A percentile compares a stretch with the other conserved stretches of the same genome.
phyloP scores from a whole-genome alignment of 2,888 invertebrate species.

The Xanthia icteritia region DNA sequence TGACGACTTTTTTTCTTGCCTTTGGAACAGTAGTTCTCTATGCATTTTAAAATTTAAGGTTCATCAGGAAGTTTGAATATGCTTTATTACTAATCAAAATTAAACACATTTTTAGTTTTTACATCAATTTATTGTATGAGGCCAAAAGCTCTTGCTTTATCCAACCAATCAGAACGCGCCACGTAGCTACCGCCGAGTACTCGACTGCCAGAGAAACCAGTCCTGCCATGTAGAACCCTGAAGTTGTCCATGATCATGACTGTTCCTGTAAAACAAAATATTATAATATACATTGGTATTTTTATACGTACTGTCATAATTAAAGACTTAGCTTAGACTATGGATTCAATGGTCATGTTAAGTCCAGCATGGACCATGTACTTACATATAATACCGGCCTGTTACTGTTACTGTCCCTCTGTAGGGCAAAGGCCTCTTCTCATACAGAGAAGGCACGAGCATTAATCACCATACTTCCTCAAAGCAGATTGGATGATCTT shows the following conservation, averaged over 20 bases:
- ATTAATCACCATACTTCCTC: too few species aligned
- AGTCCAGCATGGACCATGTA: too few species aligned
- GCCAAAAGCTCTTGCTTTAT: slow-evolving; percentile 89
- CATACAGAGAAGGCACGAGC: too few species aligned
- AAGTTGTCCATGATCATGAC: slow-evolving; percentile 95
- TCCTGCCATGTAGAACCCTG: slow-evolving; percentile 94
- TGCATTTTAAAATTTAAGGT: not conserved
- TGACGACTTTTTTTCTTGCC: not conserved
- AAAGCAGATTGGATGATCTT: too few species aligned
- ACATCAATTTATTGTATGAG: slow-evolving; percentile 78
- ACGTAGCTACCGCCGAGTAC: slow-evolving; percentile 93
- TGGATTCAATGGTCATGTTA: too few species aligned
- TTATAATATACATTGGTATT: not conserved
- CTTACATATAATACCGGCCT: too few species aligned
- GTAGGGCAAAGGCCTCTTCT: too few species aligned
- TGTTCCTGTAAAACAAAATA: slow-evolving; percentile 85
- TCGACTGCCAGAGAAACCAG: slow-evolving; percentile 92
- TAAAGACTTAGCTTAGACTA: too few species aligned
- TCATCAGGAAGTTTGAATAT: not conserved
- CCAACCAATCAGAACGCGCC: slow-evolving; percentile 92
- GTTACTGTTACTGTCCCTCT: too few species aligned
- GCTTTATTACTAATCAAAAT: not conserved
- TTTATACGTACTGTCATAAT: too few species aligned
- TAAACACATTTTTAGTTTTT: too few species aligned
- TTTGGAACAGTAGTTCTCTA: not conserved